Conservation (phyloP, 1,140 invertebrate genomes). For the Aethina tumida region DNA sequence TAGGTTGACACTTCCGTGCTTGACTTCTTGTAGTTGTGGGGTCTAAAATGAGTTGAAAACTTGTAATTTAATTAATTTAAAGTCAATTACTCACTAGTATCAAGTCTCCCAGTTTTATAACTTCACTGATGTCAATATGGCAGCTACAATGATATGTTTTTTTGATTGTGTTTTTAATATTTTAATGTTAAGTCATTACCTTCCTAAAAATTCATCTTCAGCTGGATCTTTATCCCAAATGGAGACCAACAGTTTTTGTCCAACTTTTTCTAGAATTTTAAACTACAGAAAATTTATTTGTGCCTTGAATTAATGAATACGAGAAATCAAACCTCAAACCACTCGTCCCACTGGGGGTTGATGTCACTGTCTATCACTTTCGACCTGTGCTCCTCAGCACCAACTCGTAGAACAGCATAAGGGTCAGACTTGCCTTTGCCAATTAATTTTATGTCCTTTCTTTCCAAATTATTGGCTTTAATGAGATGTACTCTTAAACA, state of each 20-base stretch:
- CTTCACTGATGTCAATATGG: constrained; percentile 48
- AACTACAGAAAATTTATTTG: constrained; percentile 30
- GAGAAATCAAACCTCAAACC: constrained; percentile 69
- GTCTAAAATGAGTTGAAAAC: constrained; percentile 47
- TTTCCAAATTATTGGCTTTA: constrained; percentile 88
- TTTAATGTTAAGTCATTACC: constrained; percentile 71
- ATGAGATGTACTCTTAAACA: constrained; percentile 78
- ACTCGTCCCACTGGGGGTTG: constrained; percentile 90
- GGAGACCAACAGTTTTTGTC: constrained; percentile 65
- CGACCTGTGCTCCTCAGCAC: constrained; percentile 80
- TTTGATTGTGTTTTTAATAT: constrained; percentile 44
- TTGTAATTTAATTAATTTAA: neutral
- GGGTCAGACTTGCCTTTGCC: constrained; percentile 95
- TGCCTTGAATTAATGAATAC: neutral
- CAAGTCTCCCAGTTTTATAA: constrained; percentile 52
- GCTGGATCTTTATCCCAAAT: constrained; percentile 76
- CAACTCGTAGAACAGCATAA: constrained; percentile 78
- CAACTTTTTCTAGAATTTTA: constrained; percentile 45
- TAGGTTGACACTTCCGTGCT: constrained; percentile 79
- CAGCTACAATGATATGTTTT: neutral
- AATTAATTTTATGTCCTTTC: constrained; percentile 78
- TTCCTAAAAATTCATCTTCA: constrained; percentile 72
- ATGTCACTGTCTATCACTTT: constrained; percentile 80
- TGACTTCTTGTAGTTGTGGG: constrained; percentile 81
- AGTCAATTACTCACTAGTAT: constrained; percentile 49